Evolutionary conservation across 2,113 vertebrate species (phyloP).

Genomic region (Phaetusa simplex): DNA sequence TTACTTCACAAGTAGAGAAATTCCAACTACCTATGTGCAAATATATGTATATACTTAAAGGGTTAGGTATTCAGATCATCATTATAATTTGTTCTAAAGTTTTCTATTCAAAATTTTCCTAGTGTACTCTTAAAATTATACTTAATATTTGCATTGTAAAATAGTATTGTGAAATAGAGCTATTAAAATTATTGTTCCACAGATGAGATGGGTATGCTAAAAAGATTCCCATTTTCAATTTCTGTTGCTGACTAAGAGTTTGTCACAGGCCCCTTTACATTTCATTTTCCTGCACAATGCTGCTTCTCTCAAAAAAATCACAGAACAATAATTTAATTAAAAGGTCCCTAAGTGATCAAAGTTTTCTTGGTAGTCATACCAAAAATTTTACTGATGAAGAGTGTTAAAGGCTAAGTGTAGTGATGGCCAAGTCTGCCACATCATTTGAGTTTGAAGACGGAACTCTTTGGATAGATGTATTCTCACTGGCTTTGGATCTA

Average conservation of each 20-base stretch:
- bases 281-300: background rate
- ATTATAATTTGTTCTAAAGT: background rate
- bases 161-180: background rate
- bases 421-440: background rate
- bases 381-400: background rate
- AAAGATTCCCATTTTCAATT: background rate
- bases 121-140: background rate
- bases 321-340: background rate
- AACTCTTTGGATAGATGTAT: background rate
- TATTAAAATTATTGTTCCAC: background rate
- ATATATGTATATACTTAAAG: background rate
- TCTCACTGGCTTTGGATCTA: background rate
- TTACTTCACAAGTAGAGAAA: background rate
- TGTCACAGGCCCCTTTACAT: background rate
- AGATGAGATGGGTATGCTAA: background rate
- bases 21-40: background rate
- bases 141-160: background rate
- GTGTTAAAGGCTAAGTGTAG: background rate
- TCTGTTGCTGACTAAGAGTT: background rate
- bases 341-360: background rate
- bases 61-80: background rate
- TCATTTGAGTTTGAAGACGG: background rate
- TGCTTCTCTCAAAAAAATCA: background rate
- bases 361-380: background rate
- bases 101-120: background rate